These are phyloP conservation scores for Drosophila repletoides DNA, from an alignment of 1,140 invertebrate genomes.

Conservation along the genomic window DNA sequence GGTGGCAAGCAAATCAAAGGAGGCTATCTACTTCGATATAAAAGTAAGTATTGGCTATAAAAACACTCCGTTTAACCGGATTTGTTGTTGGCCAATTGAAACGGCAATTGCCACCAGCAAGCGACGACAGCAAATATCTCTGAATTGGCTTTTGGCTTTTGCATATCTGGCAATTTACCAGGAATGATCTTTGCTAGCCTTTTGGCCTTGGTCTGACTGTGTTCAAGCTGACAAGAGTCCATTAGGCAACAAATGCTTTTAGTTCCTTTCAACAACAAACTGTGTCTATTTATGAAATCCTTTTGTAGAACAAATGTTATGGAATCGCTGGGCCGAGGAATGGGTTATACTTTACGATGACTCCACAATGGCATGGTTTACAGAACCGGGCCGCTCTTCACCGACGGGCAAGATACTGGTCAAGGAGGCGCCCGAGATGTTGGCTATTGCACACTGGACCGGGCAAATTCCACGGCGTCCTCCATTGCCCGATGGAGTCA, in stretches of 20 bases:
- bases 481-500: slow-evolving; percentile 86
- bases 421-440: slow-evolving; percentile 89
- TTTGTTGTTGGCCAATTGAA: not conserved
- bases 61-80: not conserved
- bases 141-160: no score
- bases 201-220: no score
- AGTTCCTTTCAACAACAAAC: not conserved
- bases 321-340: slow-evolving; percentile 90
- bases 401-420: slow-evolving; percentile 84
- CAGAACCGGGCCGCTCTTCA: slow-evolving; percentile 82
- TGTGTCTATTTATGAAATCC: not conserved
- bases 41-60: slow-evolving; percentile 84
- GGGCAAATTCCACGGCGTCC: slow-evolving; percentile 87
- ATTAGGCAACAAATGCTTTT: no score
- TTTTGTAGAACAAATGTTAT: slow-evolving; percentile 87
- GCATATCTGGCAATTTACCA: no score
- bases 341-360: slow-evolving; percentile 91
- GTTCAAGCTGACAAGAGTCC: no score
- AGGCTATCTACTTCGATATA: slow-evolving; percentile 86
- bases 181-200: no score
- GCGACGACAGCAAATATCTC: no score
- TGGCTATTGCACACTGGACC: slow-evolving; percentile 90
- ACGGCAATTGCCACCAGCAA: not conserved
- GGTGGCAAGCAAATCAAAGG: slow-evolving; percentile 86
- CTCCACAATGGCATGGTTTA: slow-evolving; percentile 90